Percentiles rank a stretch among this genome's conserved stretches.
phyloP scores from a whole-genome alignment of 2,888 invertebrate genomes.

The Oegoconia quadripuncta region DNA sequence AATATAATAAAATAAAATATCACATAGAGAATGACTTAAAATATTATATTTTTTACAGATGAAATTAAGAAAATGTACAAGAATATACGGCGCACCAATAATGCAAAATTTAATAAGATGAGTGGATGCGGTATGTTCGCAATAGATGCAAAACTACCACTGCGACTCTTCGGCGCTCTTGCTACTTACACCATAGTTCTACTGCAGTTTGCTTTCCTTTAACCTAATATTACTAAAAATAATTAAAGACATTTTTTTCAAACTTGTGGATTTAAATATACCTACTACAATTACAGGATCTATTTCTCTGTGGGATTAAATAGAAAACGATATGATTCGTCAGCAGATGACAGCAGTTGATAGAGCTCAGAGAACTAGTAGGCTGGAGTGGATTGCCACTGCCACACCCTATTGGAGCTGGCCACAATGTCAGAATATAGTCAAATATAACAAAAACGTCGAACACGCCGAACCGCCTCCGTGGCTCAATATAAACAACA shows the following conservation, averaged over 20 bases:
- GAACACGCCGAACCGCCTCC: too few relatives aligned
- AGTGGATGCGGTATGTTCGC: constrained; percentile 15
- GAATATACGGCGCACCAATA: constrained; percentile 13
- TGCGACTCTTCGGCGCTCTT: constrained; percentile 16
- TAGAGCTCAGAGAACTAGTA: too few relatives aligned
- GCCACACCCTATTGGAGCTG: too few relatives aligned
- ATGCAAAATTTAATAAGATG: constrained; percentile 7
- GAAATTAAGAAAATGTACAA: constrained; percentile 12
- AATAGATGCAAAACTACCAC: constrained; percentile 19
- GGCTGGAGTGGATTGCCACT: too few relatives aligned
- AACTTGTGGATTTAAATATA: background rate
- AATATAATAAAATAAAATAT: too few relatives aligned
- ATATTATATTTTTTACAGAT: constrained; percentile 8
- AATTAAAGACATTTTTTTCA: background rate
- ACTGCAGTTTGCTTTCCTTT: constrained; percentile 25
- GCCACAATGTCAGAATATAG: too few relatives aligned
- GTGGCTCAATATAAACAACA: too few relatives aligned
- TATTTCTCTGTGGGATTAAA: too few relatives aligned
- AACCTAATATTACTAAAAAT: background rate
- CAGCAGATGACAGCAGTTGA: too few relatives aligned
- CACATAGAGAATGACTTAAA: too few relatives aligned
- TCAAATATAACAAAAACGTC: too few relatives aligned
- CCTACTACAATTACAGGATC: background rate
- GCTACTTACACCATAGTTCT: constrained; percentile 24
- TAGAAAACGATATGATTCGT: too few relatives aligned